Evolutionary conservation across 2,113 vertebrate species (phyloP).

Genomic region (Cheilinus undulatus): DNA sequence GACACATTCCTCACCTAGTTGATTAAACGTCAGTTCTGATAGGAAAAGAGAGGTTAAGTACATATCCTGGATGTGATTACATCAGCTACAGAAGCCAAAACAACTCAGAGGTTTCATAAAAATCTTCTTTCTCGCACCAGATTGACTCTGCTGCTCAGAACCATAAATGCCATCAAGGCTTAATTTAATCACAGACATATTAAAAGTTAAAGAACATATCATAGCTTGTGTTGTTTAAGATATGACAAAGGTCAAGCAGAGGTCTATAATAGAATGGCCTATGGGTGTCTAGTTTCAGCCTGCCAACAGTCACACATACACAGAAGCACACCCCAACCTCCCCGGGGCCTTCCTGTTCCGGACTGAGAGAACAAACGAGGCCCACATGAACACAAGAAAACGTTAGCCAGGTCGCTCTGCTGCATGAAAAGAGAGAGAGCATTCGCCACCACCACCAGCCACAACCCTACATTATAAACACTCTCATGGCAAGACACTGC

Average conservation of each 20-base stretch:
- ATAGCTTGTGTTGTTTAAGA: conserved; percentile 14
- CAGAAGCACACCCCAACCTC: conserved; percentile 48
- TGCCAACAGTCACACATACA: conserved; percentile 50
- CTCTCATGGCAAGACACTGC: conserved; percentile 44
- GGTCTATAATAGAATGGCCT: conserved; percentile 50
- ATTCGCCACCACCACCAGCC: conserved; percentile 42
- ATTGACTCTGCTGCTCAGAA: not conserved
- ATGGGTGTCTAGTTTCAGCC: conserved; percentile 68
- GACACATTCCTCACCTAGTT: conserved; percentile 45
- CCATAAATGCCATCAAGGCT: not conserved
- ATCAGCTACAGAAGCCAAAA: conserved; percentile 4
- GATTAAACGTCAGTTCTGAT: conserved; percentile 44
- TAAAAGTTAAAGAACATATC: conserved; percentile 1
- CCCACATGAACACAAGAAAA: conserved; percentile 76
- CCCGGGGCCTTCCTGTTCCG: conserved; percentile 82
- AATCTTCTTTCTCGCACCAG: not conserved
- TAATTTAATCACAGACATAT: conserved; percentile 6
- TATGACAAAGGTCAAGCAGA: conserved; percentile 29
- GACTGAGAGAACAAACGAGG: conserved; percentile 79
- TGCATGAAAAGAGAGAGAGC: conserved; percentile 52
- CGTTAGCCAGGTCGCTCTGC: conserved; percentile 66
- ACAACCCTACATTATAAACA: conserved; percentile 27
- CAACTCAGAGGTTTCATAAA: conserved; percentile 7
- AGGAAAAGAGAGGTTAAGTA: not conserved
- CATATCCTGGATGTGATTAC: conserved; percentile 1